Evolutionary conservation across 2,888 invertebrate species (phyloP).

Genomic region (Adelognathus sp.): DNA sequence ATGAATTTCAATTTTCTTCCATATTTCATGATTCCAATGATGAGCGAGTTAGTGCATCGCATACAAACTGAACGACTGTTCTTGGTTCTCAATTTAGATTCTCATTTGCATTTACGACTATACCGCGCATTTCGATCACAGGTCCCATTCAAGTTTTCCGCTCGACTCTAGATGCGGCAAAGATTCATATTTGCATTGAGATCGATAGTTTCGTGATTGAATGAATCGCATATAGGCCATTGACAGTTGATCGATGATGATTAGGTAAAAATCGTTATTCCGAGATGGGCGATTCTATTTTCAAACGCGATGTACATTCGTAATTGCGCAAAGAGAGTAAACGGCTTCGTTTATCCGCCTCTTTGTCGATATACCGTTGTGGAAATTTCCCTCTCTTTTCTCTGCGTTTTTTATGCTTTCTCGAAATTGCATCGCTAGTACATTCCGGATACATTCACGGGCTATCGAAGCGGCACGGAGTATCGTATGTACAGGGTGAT

Average conservation of each 20-base stretch:
- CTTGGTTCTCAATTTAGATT: no score
- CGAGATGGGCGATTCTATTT: not conserved
- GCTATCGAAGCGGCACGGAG: slow-evolving; percentile 26
- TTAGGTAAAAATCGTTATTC: not conserved
- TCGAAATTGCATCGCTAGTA: no score
- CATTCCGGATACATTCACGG: slow-evolving; percentile 22
- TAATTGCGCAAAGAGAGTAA: not conserved
- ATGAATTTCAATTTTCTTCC: no score
- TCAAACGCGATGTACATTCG: not conserved
- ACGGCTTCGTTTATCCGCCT: not conserved
- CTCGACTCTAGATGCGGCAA: not conserved
- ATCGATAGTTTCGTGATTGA: slow-evolving; percentile 36
- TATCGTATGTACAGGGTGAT: slow-evolving; percentile 6
- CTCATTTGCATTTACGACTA: not conserved
- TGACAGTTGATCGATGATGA: slow-evolving; percentile 26
- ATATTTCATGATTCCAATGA: no score
- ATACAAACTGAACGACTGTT: no score
- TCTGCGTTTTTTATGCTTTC: not conserved
- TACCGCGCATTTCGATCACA: not conserved
- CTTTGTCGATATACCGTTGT: not conserved
- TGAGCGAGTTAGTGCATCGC: no score
- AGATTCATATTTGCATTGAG: slow-evolving; percentile 17
- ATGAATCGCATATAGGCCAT: slow-evolving; percentile 10
- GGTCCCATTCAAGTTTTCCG: not conserved
- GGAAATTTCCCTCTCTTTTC: not conserved